phyloP scores from a whole-genome alignment of 2,888 invertebrate species.

The Hypercompe scribonia region DNA sequence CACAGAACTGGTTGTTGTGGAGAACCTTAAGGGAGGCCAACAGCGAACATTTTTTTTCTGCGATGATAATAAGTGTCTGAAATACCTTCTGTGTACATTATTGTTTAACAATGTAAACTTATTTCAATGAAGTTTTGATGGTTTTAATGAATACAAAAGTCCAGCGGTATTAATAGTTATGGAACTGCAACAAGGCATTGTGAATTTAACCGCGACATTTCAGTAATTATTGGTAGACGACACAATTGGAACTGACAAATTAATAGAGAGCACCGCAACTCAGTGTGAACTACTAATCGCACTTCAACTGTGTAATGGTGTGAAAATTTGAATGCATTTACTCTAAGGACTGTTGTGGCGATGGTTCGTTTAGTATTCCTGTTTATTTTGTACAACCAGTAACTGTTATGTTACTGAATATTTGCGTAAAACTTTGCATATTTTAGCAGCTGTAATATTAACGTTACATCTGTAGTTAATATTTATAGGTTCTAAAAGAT shows the following conservation, averaged over 20 bases:
- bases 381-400: background rate
- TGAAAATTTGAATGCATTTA: conserved; percentile 62
- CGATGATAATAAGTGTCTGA: no score
- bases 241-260: conserved; percentile 74
- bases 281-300: conserved; percentile 68
- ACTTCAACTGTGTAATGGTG: conserved; percentile 71
- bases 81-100: background rate
- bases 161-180: background rate
- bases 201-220: conserved; percentile 61
- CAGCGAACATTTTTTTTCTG: no score
- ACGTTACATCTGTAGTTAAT: background rate
- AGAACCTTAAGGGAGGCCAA: no score
- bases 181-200: conserved; percentile 38
- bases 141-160: background rate
- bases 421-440: background rate
- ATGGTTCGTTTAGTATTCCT: conserved; percentile 13
- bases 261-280: conserved; percentile 69
- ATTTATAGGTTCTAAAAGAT: background rate
- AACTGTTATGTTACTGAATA: background rate
- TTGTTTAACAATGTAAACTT: background rate
- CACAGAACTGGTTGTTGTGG: no score
- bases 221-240: conserved; percentile 66
- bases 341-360: conserved; percentile 34
- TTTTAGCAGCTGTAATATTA: background rate
- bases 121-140: background rate